Base-by-base conservation (phyloP, 2,888 invertebrate species). In the Luperina nickerlii region DNA sequence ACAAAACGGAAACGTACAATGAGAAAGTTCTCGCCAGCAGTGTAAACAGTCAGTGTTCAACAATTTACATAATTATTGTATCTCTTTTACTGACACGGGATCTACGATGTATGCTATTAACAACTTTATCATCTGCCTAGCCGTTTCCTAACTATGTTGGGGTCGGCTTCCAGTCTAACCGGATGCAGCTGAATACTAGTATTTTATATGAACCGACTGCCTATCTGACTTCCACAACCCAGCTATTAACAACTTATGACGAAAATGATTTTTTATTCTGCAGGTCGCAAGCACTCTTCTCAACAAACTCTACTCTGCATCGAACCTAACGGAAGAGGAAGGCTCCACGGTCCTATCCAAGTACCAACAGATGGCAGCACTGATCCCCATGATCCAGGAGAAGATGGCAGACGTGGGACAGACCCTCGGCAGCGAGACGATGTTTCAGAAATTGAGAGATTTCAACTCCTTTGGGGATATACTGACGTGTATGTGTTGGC, bases 281-380 rank as follows among this genome's bases (percentile, higher is more conserved):
- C 89, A 97, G 97, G 90, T 97, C 1, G 95, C 96, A 92, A 92
- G 92, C 18, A 92, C 92, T 1, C 94, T 97, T 7, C 93, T 97
- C 0, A 91, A 93, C 4, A 95, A 96, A 81, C 94, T 97, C 24
- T 95, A 97, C 90, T 82, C 91, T 0, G 96, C 97, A 0, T 97
- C 97, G 0, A 95, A 97, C 88, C 90, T 97, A 69, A 97, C 97
- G 0, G 91, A 94, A 68, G 89, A 92, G 0, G 96, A 97, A 71
- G 97, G 97, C 0, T 91, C 95, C 45, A 81, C 86, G 0, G 94
- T 97, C 0, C 85, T 97, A 32, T 90, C 93, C 0, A 94, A 94
- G 80, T 93, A 97, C 48, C 94, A 96, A 0, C 92, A 95, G 18
- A 95, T 97, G 90, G 94, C 96, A 0, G 92, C 95, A 11, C 88